These are phyloP conservation scores for Neodiprion pinetum DNA, from an alignment of 1,140 invertebrate species.

Conservation along the genomic window DNA sequence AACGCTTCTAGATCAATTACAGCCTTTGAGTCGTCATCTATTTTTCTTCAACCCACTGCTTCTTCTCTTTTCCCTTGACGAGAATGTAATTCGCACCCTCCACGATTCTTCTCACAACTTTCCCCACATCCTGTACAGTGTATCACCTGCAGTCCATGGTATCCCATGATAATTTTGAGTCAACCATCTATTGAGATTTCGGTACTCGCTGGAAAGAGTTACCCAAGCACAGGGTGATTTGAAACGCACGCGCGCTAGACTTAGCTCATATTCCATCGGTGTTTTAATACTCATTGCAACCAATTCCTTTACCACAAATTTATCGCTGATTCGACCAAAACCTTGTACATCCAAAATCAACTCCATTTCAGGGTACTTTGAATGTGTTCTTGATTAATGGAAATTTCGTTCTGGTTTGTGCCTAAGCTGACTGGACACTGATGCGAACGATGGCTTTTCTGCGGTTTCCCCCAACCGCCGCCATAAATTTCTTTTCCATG, in stretches of 20 bases:
- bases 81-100: constrained; percentile 12
- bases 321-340: not conserved
- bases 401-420: not conserved
- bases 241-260: constrained; percentile 12
- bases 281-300: not conserved
- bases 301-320: not conserved
- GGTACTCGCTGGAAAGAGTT: constrained; percentile 12
- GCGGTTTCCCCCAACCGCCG: not conserved
- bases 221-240: constrained; percentile 22
- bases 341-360: not conserved
- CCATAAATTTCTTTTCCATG: not conserved
- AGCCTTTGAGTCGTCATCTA: not conserved
- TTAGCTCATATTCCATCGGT: not conserved
- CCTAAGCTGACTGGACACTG: not conserved
- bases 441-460: not conserved
- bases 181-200: constrained; percentile 22
- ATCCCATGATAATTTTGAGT: constrained; percentile 24
- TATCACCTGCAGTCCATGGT: constrained; percentile 21
- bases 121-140: constrained; percentile 15
- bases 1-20: constrained; percentile 22
- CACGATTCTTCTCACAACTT: constrained; percentile 15
- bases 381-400: not conserved
- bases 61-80: constrained; percentile 27
- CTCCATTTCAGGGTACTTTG: not conserved
- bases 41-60: constrained; percentile 18